A percentile compares a stretch with the other conserved stretches of the same genome.
Evolutionary conservation across 30 jellyfish, hydroid and myxozoan species (phyloP).

Genomic region (Pseudorhiza aurosa): DNA sequence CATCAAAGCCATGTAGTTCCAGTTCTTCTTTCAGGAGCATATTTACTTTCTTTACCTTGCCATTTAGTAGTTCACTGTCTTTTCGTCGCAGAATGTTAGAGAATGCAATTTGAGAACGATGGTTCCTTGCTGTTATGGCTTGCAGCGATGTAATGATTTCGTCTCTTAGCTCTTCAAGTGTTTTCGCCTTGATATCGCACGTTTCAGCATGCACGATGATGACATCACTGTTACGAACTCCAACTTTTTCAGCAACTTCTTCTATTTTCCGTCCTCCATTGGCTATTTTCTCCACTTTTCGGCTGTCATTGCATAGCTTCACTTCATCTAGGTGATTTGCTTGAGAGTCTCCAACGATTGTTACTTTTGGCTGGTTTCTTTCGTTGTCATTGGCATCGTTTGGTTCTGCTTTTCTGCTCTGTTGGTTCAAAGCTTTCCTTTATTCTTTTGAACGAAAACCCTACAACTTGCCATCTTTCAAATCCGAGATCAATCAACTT

Average conservation of each 20-base stretch:
- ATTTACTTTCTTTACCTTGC: conserved; percentile 17
- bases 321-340: conserved; percentile 23
- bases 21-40: conserved; percentile 29
- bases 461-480: too few relatives aligned
- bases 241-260: conserved; percentile 9
- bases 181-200: not conserved
- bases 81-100: conserved; percentile 5
- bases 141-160: conserved; percentile 14
- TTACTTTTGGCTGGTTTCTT: conserved; percentile 12
- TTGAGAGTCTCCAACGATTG: conserved; percentile 29
- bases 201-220: conserved; percentile 32
- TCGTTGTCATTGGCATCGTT: conserved; percentile 18
- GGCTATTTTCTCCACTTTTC: not conserved
- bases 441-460: too few relatives aligned
- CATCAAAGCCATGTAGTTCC: not conserved
- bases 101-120: conserved; percentile 8
- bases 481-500: too few relatives aligned
- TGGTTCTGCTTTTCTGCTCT: conserved; percentile 8
- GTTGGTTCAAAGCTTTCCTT: too few relatives aligned
- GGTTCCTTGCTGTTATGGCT: conserved; percentile 6
- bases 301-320: conserved; percentile 14
- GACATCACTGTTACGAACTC: conserved; percentile 4
- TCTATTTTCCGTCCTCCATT: conserved; percentile 7
- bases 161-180: conserved; percentile 32
- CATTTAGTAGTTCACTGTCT: conserved; percentile 25